A percentile compares a stretch with the other conserved stretches of the same genome.
These are phyloP conservation scores for Pristionchus exspectatus DNA, from an alignment of 2,888 invertebrate species.

Conservation along the genomic window DNA sequence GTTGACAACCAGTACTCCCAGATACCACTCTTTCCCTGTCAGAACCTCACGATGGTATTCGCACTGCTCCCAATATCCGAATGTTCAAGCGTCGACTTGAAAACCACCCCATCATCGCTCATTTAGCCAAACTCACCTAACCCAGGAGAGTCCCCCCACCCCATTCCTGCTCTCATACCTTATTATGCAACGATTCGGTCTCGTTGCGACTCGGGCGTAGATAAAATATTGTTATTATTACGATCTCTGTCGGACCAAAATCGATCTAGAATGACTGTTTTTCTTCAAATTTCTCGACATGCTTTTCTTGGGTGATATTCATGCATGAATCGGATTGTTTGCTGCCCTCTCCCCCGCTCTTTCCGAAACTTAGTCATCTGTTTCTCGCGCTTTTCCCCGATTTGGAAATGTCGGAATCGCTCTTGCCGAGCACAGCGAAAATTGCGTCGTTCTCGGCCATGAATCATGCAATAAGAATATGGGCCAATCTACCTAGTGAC, in stretches of 20 bases:
- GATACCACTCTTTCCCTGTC: too few species aligned
- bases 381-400: constrained; percentile 26
- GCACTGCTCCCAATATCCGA: too few species aligned
- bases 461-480: neutral
- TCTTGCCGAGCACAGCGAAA: neutral
- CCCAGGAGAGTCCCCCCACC: too few species aligned
- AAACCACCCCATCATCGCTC: too few species aligned
- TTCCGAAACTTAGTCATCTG: neutral
- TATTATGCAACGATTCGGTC: too few species aligned
- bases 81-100: too few species aligned
- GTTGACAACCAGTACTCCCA: too few species aligned
- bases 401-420: neutral
- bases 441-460: neutral
- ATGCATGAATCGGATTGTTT: neutral
- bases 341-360: neutral
- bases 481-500: neutral
- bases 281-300: neutral
- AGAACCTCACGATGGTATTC: too few species aligned
- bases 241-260: neutral
- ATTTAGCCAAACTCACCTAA: too few species aligned
- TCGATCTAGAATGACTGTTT: too few species aligned
- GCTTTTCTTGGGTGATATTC: neutral
- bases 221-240: neutral
- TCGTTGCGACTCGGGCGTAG: too few species aligned
- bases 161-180: too few species aligned